Evolutionary conservation across 1,140 invertebrate species (phyloP), one percentile per base, ranked within the genome.

Genomic region (Ceratina japonica): DNA sequence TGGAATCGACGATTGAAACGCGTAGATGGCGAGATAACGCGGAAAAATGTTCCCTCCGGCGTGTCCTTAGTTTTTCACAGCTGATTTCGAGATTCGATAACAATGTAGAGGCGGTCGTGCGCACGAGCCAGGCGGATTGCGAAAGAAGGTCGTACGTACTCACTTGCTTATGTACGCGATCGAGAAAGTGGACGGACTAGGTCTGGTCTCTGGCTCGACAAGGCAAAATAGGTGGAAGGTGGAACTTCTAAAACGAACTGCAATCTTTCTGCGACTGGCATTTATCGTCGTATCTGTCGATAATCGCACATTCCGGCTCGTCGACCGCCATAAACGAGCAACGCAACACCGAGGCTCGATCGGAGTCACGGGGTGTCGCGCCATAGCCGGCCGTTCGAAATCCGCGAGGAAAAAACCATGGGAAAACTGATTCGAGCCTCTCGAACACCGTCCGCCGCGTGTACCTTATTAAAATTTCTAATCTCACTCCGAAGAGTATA

Each of bases 221-320:
- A 56, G 80, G 75, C 61, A 85, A 85, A 85, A 44, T 44, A 44
- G 37, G 37, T 85, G 61, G 79, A 22, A 51, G 79, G 24, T 52
- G 37, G 51, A 51, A 69, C 66, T 73, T 84, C 83, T 83, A 80
- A 80, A 83, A 80, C 72, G 63, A 56, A 80, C 81, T 27, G 72
- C 58, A 54, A 84, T 83, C 78, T 75, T 81, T 64, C 78, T 74
- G 70, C 79, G 56, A 69, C 59, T 74, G 71, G 59, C 82, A 71
- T 85, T 84, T 85, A 78, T 84, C 74, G 79, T 85, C 74, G 79
- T 78, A 77, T 85, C 80, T 75, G 82, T 75, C 82, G 66, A 84
- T 85, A 85, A 85, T 85, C 76, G 81, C 75, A 22, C 79, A 81
- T 85, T 81, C 62, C 79, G 63, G 70, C 58, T 80, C 74, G 59